These are phyloP conservation scores for Amphiura filiformis DNA, from an alignment of 35 echinoderm and acorn worm species.

Conservation along the genomic window DNA sequence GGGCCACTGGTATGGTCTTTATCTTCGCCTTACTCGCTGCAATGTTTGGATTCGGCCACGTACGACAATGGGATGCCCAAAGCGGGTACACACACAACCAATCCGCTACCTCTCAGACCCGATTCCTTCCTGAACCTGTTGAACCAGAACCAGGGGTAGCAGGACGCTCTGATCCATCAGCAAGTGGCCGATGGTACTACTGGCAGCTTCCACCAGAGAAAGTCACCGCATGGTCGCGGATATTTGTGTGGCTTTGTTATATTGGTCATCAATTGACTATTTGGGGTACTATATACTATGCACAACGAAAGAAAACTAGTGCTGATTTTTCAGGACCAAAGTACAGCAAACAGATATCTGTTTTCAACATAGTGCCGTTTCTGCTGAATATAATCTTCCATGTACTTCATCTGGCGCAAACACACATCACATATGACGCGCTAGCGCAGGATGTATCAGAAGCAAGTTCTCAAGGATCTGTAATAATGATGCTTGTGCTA, in stretches of 20 bases:
- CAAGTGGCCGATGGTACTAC: conserved; percentile 78
- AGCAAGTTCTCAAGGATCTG: conserved; percentile 77
- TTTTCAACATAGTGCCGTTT: conserved; percentile 54
- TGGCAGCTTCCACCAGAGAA: conserved; percentile 69
- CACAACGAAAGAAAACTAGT: conserved; percentile 51
- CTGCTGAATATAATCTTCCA: conserved; percentile 66
- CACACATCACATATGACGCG: conserved; percentile 80
- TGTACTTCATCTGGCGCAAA: conserved; percentile 75
- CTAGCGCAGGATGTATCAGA: conserved; percentile 76
- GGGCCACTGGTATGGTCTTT: conserved; percentile 65
- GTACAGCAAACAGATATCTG: conserved; percentile 53
- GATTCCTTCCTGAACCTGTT: conserved; percentile 77
- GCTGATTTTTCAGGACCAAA: conserved; percentile 17
- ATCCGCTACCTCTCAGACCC: conserved; percentile 49
- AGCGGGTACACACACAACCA: conserved; percentile 71
- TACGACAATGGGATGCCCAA: conserved; percentile 72
- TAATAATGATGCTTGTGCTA: conserved; percentile 73
- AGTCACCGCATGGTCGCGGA: conserved; percentile 36
- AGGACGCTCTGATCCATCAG: conserved; percentile 47
- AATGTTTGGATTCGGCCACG: conserved; percentile 49
- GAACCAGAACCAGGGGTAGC: conserved; percentile 38
- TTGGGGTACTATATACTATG: conserved; percentile 75
- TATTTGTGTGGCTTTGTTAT: conserved; percentile 77
- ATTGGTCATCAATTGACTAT: conserved; percentile 74
- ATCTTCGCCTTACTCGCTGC: conserved; percentile 33